A percentile compares a stretch with the other conserved stretches of the same genome.
Conservation (phyloP, 64 coral and sea anemone genomes). For the Hydrozoanthus tunicans region DNA sequence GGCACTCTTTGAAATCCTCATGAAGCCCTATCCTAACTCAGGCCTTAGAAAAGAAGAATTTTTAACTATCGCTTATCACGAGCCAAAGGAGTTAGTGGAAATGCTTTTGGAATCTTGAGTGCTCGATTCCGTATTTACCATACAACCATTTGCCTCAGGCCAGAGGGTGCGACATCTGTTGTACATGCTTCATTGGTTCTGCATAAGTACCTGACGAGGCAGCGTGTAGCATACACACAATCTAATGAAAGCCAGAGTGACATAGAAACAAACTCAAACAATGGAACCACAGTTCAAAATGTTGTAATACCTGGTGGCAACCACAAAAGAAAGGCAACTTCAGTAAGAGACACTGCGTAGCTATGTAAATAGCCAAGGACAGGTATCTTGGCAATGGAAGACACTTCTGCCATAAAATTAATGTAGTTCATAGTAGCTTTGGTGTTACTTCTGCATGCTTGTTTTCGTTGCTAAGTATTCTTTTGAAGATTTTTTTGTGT, state of each 20-base stretch:
- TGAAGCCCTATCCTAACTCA: conserved; percentile 37
- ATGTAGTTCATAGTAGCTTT: too few relatives aligned
- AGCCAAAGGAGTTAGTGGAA: not conserved
- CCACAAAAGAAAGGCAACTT: not conserved
- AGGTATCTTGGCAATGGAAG: conserved; percentile 77
- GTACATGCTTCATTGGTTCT: conserved; percentile 28
- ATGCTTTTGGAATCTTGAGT: conserved; percentile 23
- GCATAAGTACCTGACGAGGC: not conserved
- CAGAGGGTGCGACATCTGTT: not conserved
- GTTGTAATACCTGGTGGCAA: conserved; percentile 29
- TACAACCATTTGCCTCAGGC: conserved; percentile 10
- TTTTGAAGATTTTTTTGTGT: too few relatives aligned
- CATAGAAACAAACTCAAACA: not conserved
- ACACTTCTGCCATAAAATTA: not conserved
- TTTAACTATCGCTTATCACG: conserved; percentile 32
- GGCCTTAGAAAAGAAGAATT: conserved; percentile 12
- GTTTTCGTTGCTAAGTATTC: too few relatives aligned
- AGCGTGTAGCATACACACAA: not conserved
- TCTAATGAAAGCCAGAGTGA: not conserved
- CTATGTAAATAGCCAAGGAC: conserved; percentile 72
- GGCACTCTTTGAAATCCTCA: not conserved
- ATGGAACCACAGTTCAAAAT: not conserved
- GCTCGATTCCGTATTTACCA: not conserved
- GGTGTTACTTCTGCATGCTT: too few relatives aligned
- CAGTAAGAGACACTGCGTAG: conserved; percentile 51